Evolutionary conservation across 2,888 invertebrate genomes (phyloP), one percentile per base, ranked within the genome.

Genomic region (Lepetodrilus schrolli): DNA sequence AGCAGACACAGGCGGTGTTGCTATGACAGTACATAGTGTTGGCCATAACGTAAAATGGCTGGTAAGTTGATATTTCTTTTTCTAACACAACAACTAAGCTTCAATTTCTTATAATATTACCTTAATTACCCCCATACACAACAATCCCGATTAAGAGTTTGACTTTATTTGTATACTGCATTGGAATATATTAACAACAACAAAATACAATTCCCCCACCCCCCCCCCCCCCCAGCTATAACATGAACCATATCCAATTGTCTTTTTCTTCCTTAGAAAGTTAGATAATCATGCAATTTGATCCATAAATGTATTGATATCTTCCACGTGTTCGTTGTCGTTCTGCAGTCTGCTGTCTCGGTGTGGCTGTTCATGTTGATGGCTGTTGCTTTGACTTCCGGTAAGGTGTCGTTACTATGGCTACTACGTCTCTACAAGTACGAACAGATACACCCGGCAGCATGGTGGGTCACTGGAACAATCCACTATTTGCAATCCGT

Each of bases 321-420:
- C 4, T 17, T 43, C 43, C 17, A 7, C n/a, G 7, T 43, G 2
- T 43, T 69, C 30, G n/a, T n/a, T n/a, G n/a, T n/a, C 21, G 51
- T 75, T 34, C 38, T 74, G 0, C 65, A 81, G 80, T 70, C 78
- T 10, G 73, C 75, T 0, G 51, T 81, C 20, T 78, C 81, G 13
- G 74, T 78, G 17, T 76, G 77, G 77, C 66, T 80, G 30, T 77
- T 78, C 21, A 50, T 79, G 34, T 38, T 70, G 0, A 81, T 78
- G 78, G 74, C 75, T 17, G 51, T 58, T n/a, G 73, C 69, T 26
- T 50, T 78, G 7, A 69, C 72, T 43, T 70, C 80, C 13, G 70
- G 76, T n/a, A 75, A 78, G 26, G 74, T 78, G 37, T 69, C 78
- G 8, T 20, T 81, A 43, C 68, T 80, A 34, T 80, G 80, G 80